Evolutionary conservation across 2,113 vertebrate genomes (phyloP), one percentile per base, ranked within the genome.

Genomic region (Copsychus sechellarum): DNA sequence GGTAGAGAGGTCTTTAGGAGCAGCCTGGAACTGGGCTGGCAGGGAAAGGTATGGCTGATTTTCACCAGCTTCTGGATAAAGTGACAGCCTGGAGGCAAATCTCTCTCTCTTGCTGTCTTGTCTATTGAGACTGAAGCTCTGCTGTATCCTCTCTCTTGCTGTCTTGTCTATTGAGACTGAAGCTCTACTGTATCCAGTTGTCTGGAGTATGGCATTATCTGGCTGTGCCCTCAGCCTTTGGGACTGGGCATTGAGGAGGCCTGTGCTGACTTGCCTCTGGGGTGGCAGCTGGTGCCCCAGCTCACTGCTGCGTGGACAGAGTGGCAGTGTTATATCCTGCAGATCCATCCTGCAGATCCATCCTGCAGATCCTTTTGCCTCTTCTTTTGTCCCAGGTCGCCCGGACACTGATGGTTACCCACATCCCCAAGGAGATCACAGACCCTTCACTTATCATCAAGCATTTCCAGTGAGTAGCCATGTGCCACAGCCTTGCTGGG

Each of bases 361-460:
- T 81, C 45, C 80, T 70, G 25, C 25, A 53, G 11, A 54, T 26
- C 17, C 4, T 9, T 61, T 57, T 71, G 28, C n/a, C 20, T 51
- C 53, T 92, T 71, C 47, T 85, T n/a, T 62, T 61, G 17, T 23
- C 40, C 17, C 90, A 99, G 99, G 98, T 99, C 0, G 98, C 98
- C 43, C 98, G 98, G 93, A 99, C 99, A 1, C 94, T 99, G 91
- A 99, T 99, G 99, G 98, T 99, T 86, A 99, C 99, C 40, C 98
- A 94, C 76, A 98, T 99, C 92, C 99, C 99, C 53, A 98, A 92
- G 94, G 99, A 99, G 73, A 99, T 99, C 96, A 98, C 99, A 40
- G 99, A 99, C 91, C 98, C 99, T 8, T 98, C 98, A 74, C 97
- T 99, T 86, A 98, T 99, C 97, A 98, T 98, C 86, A 99, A 99